These are phyloP conservation scores for Delia radicum DNA, from an alignment of 1,140 invertebrate species.

Conservation along the genomic window DNA sequence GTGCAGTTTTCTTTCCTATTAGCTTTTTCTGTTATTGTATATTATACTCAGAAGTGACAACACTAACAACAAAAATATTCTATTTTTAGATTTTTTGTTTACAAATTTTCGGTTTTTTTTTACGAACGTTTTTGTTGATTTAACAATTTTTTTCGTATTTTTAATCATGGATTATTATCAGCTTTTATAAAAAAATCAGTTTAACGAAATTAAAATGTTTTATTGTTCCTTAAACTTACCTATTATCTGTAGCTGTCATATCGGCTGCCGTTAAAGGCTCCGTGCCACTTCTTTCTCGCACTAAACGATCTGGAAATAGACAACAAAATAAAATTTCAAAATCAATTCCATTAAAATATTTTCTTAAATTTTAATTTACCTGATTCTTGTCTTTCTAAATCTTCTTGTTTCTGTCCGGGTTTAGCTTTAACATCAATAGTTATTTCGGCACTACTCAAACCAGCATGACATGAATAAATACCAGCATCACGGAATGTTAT, in stretches of 20 bases:
- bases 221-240: constrained; percentile 45
- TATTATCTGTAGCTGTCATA: constrained; percentile 45
- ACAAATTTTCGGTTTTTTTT: too few species aligned
- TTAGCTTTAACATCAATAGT: constrained; percentile 71
- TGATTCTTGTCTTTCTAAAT: constrained; percentile 66
- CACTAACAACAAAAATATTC: too few species aligned
- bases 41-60: too few species aligned
- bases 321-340: not conserved
- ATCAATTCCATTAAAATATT: not conserved
- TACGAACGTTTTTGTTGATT: too few species aligned
- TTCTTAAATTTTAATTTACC: constrained; percentile 34
- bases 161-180: too few species aligned
- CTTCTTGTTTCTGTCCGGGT: constrained; percentile 75
- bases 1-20: too few species aligned
- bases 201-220: too few species aligned
- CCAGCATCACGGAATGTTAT: constrained; percentile 76
- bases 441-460: constrained; percentile 71
- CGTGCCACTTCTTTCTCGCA: constrained; percentile 49
- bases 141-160: too few species aligned
- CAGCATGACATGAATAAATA: constrained; percentile 79
- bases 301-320: constrained; percentile 43
- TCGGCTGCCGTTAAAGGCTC: constrained; percentile 53
- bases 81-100: too few species aligned
- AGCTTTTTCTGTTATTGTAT: too few species aligned
- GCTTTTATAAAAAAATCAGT: too few species aligned